Evolutionary conservation across 2,113 vertebrate species (phyloP).

Genomic region (Pongo pygmaeus): DNA sequence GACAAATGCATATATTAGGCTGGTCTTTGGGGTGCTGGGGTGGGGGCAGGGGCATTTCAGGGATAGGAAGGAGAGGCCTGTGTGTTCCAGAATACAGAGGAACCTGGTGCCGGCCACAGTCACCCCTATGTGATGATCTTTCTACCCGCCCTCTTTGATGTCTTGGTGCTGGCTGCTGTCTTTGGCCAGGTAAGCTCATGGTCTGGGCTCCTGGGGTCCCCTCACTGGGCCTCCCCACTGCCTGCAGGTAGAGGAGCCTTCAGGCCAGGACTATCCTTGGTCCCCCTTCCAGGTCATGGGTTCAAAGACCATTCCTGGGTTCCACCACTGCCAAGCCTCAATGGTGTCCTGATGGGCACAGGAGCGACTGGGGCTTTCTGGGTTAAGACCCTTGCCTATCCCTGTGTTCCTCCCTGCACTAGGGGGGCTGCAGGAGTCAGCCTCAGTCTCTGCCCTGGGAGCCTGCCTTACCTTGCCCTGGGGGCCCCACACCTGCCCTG

Average conservation of each 20-base stretch:
- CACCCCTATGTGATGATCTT: neutral
- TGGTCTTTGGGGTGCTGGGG: neutral
- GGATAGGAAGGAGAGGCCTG: neutral
- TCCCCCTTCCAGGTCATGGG: neutral
- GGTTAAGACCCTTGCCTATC: neutral
- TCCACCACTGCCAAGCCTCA: neutral
- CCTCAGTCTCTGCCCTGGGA: neutral
- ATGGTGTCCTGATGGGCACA: rapidly evolving
- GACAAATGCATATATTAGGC: neutral
- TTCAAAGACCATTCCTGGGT: neutral
- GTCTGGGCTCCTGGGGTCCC: neutral
- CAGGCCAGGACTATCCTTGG: neutral
- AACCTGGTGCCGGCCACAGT: neutral
- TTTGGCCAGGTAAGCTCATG: slow-evolving; percentile 56
- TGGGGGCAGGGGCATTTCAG: neutral
- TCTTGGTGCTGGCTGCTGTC: neutral
- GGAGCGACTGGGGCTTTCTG: neutral
- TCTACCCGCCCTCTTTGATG: slow-evolving; percentile 13
- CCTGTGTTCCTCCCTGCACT: neutral
- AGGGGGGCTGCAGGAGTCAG: neutral
- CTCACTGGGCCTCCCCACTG: neutral
- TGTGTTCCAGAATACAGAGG: neutral
- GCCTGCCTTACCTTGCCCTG: neutral
- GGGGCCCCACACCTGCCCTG: too few relatives aligned
- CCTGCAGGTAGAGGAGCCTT: neutral